phyloP scores from a whole-genome alignment of 1,140 invertebrate genomes.

The Orussus abietinus region DNA sequence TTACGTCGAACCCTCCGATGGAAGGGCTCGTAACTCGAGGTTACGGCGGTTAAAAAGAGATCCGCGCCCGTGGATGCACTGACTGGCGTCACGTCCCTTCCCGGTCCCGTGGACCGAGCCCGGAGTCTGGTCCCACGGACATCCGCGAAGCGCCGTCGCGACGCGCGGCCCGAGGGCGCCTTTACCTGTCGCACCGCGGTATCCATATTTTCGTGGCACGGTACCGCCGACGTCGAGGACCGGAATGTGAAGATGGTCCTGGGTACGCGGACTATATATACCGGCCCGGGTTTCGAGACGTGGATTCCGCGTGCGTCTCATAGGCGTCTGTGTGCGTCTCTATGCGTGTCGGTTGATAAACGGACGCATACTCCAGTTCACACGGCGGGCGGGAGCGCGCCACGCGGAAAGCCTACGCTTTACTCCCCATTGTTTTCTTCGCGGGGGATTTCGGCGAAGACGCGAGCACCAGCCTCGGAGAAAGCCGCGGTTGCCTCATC shows the following conservation, averaged over 20 bases:
- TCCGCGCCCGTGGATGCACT: too few species aligned
- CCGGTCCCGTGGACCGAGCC: too few species aligned
- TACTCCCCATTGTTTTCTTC: conserved; percentile 40
- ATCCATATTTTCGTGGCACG: conserved; percentile 28
- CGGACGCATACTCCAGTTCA: conserved; percentile 28
- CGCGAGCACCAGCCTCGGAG: conserved; percentile 20
- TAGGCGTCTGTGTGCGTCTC: conserved; percentile 2
- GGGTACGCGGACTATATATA: conserved; percentile 14
- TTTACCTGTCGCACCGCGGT: conserved; percentile 41
- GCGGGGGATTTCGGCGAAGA: conserved; percentile 27
- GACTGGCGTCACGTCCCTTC: too few species aligned
- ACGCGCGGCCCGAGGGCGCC: conserved; percentile 12
- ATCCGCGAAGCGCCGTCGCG: not conserved
- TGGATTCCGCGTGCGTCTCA: too few species aligned
- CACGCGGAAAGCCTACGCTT: conserved; percentile 40
- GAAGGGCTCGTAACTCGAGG: too few species aligned
- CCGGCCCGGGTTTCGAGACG: too few species aligned
- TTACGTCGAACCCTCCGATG: too few species aligned
- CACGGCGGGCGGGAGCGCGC: conserved; percentile 27
- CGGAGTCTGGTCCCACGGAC: not conserved
- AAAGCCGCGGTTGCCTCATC: conserved; percentile 29
- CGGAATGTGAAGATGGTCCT: conserved; percentile 15
- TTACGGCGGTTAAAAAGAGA: too few species aligned
- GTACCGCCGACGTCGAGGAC: conserved; percentile 12
- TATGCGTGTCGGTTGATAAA: conserved; percentile 1